Percentiles rank a stretch among this genome's conserved stretches.
Evolutionary conservation across 2,113 vertebrate genomes (phyloP).

Genomic region (Larimichthys polyactis): DNA sequence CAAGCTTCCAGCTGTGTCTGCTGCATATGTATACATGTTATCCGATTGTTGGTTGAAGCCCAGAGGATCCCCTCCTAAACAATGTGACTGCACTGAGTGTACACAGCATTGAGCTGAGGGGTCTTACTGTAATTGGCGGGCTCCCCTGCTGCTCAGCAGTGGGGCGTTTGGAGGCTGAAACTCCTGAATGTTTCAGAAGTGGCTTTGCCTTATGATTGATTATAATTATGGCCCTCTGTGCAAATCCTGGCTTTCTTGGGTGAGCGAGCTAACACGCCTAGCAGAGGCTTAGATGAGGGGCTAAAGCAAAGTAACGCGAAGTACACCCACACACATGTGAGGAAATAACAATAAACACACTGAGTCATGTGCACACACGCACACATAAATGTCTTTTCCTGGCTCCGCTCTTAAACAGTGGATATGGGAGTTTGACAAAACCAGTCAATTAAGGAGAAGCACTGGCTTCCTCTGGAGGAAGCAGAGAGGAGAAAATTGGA

Average conservation of each 20-base stretch:
- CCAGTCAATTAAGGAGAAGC: constrained; percentile 66
- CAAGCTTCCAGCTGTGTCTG: constrained; percentile 26
- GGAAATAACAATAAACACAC: constrained; percentile 20
- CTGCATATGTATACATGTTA: constrained; percentile 15
- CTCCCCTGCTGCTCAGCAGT: constrained; percentile 43
- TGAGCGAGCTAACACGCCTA: constrained; percentile 45
- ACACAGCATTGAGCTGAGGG: constrained; percentile 29
- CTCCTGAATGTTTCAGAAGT: constrained; percentile 52
- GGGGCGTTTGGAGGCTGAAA: constrained; percentile 37
- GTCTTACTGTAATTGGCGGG: constrained; percentile 58
- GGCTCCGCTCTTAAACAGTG: constrained; percentile 40
- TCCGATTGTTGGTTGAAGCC: constrained; percentile 11
- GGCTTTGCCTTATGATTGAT: constrained; percentile 65
- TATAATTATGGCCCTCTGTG: constrained; percentile 63
- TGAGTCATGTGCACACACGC: constrained; percentile 20
- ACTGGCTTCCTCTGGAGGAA: constrained; percentile 44
- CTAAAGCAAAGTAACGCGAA: constrained; percentile 25
- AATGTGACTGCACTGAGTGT: constrained; percentile 1
- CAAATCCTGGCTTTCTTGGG: constrained; percentile 62
- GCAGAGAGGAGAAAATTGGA: constrained; percentile 39
- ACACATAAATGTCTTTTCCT: constrained; percentile 9
- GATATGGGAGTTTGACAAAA: constrained; percentile 62
- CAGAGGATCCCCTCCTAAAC: constrained; percentile 12
- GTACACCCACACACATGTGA: not conserved
- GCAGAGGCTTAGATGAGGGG: constrained; percentile 48